A percentile compares a stretch with the other conserved stretches of the same genome.
Conservation (phyloP, 2,797 vertebrate genomes). For the Cirrhinus mrigala region DNA sequence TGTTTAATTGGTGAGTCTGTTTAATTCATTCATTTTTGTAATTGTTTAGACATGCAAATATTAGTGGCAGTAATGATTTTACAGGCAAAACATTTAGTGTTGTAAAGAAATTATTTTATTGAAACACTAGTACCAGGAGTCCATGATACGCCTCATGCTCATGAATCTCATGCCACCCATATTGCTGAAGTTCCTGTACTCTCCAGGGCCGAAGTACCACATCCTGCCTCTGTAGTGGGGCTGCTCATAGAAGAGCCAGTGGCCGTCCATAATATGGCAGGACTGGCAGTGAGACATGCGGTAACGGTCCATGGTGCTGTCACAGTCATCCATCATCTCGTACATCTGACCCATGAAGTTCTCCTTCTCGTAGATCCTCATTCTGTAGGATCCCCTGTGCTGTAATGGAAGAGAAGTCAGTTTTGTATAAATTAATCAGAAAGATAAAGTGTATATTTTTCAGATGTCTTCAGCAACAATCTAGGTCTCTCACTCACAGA, state of each 20-base stretch:
- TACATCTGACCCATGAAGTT: slow-evolving; percentile 69
- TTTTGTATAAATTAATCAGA: not conserved
- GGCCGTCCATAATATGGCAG: slow-evolving; percentile 77
- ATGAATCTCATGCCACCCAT: slow-evolving; percentile 59
- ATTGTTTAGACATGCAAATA: not conserved
- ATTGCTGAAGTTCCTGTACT: slow-evolving; percentile 78
- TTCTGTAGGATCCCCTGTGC: slow-evolving; percentile 70
- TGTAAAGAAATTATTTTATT: slow-evolving; percentile 19
- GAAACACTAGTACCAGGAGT: slow-evolving; percentile 12
- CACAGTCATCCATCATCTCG: slow-evolving; percentile 71
- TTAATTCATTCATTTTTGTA: not conserved
- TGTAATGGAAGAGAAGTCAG: slow-evolving; percentile 40
- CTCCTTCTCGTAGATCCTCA: slow-evolving; percentile 77
- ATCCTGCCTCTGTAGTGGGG: slow-evolving; percentile 77
- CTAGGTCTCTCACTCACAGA: not conserved
- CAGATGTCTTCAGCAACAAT: not conserved
- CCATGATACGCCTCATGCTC: slow-evolving; percentile 42
- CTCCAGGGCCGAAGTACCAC: slow-evolving; percentile 78
- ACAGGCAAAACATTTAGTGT: not conserved
- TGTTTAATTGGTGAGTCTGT: not conserved
- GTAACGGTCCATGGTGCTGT: slow-evolving; percentile 68
- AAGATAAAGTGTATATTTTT: not conserved
- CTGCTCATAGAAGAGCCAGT: slow-evolving; percentile 77
- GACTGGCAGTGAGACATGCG: slow-evolving; percentile 68
- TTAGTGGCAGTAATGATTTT: not conserved